A percentile compares a stretch with the other conserved stretches of the same genome.
Evolutionary conservation across 2,113 vertebrate genomes (phyloP).

Genomic region (Corvus hawaiiensis): DNA sequence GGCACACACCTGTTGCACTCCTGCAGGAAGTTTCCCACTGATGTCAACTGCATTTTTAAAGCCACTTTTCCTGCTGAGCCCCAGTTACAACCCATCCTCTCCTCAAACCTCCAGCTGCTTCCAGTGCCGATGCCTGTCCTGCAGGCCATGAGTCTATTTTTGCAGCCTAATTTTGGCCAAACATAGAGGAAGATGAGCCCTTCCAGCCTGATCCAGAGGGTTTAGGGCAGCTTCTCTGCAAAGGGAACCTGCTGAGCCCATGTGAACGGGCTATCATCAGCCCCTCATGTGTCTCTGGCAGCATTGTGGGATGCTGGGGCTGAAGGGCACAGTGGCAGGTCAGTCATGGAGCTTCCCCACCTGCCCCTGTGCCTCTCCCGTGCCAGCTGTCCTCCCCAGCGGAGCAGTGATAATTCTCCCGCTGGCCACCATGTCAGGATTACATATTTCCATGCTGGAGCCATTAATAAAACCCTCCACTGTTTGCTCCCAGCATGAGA

Average conservation of each 20-base stretch:
- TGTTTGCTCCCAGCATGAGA: not conserved
- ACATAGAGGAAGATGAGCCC: not conserved
- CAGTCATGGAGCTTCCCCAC: accelerated
- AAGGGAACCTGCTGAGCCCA: not conserved
- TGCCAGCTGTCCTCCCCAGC: accelerated
- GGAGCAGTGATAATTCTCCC: not conserved
- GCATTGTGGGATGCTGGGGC: accelerated
- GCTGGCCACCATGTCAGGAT: not conserved
- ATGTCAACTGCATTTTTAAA: not conserved
- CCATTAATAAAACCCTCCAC: not conserved
- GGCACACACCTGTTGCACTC: not conserved
- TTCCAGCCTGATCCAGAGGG: not conserved
- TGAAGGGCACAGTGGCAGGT: not conserved
- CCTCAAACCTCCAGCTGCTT: not conserved
- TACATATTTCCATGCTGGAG: not conserved
- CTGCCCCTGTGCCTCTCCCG: accelerated
- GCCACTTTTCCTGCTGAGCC: not conserved
- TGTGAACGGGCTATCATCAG: accelerated
- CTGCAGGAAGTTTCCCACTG: not conserved
- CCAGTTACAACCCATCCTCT: not conserved
- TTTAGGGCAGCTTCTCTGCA: not conserved
- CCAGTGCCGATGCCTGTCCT: accelerated
- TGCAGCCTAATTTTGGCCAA: not conserved
- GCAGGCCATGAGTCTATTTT: not conserved
- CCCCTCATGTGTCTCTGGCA: accelerated